phyloP scores from a whole-genome alignment of 2,888 invertebrate genomes.

The Sminthurinus aureus region DNA sequence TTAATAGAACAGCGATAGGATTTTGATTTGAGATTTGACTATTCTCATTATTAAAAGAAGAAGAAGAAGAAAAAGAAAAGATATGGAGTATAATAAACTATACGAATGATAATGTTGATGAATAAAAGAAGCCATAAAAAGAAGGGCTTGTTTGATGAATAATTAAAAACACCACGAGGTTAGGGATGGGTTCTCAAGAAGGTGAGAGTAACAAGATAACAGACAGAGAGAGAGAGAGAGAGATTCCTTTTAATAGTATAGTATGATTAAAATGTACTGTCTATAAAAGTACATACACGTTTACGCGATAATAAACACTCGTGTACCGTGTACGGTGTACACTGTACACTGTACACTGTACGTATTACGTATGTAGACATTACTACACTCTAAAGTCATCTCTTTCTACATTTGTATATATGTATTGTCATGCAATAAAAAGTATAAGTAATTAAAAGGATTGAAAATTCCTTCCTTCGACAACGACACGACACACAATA shows the following conservation, averaged over 20 bases:
- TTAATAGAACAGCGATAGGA: background rate
- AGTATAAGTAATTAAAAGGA: no score
- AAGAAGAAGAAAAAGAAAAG: background rate
- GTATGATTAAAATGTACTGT: background rate
- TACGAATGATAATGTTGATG: conserved; percentile 32
- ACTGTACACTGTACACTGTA: no score
- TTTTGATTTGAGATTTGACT: conserved; percentile 8
- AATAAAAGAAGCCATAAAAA: conserved; percentile 19
- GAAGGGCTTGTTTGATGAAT: conserved; percentile 33
- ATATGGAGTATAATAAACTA: conserved; percentile 13
- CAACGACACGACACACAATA: no score
- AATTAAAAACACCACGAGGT: conserved; percentile 37
- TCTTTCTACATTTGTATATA: no score
- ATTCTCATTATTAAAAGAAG: background rate
- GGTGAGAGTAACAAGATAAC: conserved; percentile 4
- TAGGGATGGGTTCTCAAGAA: conserved; percentile 25
- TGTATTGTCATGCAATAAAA: no score
- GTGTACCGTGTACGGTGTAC: no score
- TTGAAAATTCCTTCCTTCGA: no score
- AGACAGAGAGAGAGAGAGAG: background rate
- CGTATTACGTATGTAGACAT: no score
- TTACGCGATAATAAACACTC: no score
- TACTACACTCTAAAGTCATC: no score
- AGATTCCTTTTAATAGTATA: background rate
- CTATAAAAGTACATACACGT: no score